Evolutionary conservation across 2,113 vertebrate genomes (phyloP).

Genomic region (Phalacrocorax carbo): DNA sequence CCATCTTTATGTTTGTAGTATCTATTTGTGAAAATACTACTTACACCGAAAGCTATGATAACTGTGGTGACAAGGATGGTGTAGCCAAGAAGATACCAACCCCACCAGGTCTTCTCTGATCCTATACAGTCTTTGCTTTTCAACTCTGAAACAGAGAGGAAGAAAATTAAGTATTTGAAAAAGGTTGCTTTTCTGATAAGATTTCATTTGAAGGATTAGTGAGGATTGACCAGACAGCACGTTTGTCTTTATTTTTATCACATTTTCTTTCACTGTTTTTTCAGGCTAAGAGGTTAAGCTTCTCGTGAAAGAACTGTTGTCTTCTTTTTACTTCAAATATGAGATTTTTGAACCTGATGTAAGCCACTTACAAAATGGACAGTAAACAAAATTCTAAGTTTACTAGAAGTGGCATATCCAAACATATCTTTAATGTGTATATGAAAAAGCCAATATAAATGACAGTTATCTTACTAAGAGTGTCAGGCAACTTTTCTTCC

Average conservation of each 20-base stretch:
- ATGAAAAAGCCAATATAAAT: background rate
- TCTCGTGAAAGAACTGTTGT: background rate
- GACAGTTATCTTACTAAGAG: background rate
- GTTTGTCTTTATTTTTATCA: background rate
- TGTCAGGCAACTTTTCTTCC: background rate
- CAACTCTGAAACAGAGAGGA: background rate
- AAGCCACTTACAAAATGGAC: background rate
- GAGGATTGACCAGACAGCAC: background rate
- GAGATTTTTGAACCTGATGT: background rate
- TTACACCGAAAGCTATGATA: background rate
- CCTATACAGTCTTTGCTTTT: background rate
- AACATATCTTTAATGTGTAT: background rate
- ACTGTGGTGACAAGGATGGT: background rate
- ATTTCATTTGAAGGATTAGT: background rate
- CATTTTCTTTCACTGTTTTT: background rate
- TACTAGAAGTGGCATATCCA: background rate
- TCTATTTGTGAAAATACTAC: background rate
- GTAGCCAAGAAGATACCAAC: background rate
- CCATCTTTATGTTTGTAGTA: background rate
- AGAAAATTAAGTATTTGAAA: background rate
- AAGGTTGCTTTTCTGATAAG: background rate
- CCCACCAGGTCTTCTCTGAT: background rate
- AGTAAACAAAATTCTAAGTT: background rate
- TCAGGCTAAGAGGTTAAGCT: background rate
- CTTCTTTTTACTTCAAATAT: background rate